Evolutionary conservation across 92 coral and sea anemone species (phyloP), one percentile per base, ranked within the genome.

Genomic region (Muricea muricata): DNA sequence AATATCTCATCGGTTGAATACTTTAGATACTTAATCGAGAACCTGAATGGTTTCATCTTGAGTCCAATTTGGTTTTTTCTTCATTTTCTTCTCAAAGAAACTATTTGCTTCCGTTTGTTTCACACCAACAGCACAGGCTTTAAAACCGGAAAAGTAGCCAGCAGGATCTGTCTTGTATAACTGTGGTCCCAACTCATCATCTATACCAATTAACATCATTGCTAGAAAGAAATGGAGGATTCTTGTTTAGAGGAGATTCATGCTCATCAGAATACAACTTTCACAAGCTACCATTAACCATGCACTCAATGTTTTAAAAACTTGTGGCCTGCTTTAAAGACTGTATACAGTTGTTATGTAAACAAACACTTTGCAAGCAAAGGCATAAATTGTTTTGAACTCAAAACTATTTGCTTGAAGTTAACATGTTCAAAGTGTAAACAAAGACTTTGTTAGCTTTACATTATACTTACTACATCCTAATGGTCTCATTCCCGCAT

Each of bases 91-190:
- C 79, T 96, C 99, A 69, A 96, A 91, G 84, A 96, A 96, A 82
- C 99, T 93, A 85, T 96, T 96, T 20, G 99, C 99, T 81, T 96
- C 99, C 21, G 99, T 96, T 87, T 96, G 99, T 65, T 96, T 96
- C 52, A 94, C 87, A 28, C 99, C 99, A 79, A 92, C 93, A 75
- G 98, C 91, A 78, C 98, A 94, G 18, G 98, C 99, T 65, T 96
- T 96, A 86, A 96, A 96, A 70, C 99, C 99, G 73, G 98, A 96
- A 92, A 81, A 96, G 78, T 96, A 96, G 15, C 99, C 99, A 25
- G 99, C 99, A 41, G 99, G 99, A 67, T 96, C 99, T 35, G 99
- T 96, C 82, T 96, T 96, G 91, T 88, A 96, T 17, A 96, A 82
- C 86, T 96, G 99, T 17, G 99, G 99, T 4, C 99, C 99, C 55